Conservation (phyloP, 2,888 invertebrate species). For the Fissipunctia ypsillon region DNA sequence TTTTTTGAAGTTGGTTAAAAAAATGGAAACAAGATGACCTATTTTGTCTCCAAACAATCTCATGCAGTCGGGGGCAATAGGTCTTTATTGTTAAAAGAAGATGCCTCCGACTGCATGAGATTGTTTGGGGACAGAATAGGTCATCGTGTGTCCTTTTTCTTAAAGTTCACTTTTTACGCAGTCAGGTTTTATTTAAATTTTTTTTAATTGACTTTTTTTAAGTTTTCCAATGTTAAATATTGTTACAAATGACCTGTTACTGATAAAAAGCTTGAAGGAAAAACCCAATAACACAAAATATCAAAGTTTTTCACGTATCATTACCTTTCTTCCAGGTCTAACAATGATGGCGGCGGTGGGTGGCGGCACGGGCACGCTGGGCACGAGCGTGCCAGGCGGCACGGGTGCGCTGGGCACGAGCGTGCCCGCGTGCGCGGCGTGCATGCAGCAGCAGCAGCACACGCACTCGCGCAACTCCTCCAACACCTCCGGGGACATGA, state of each 20-base stretch:
- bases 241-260: not conserved
- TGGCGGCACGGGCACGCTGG: slow-evolving; percentile 21
- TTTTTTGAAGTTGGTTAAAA: too few relatives aligned
- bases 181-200: too few relatives aligned
- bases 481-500: slow-evolving; percentile 92
- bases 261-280: not conserved
- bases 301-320: not conserved
- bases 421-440: slow-evolving; percentile 73
- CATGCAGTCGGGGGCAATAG: too few relatives aligned
- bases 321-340: slow-evolving; percentile 19
- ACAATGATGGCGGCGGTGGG: slow-evolving; percentile 44
- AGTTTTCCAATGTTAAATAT: not conserved
- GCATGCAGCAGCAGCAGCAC: slow-evolving; percentile 83
- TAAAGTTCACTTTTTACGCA: too few relatives aligned
- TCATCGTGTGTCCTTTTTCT: too few relatives aligned
- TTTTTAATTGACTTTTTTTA: too few relatives aligned
- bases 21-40: too few relatives aligned
- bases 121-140: too few relatives aligned
- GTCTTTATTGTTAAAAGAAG: too few relatives aligned
- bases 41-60: too few relatives aligned
- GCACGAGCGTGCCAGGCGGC: slow-evolving; percentile 6
- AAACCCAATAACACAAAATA: not conserved
- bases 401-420: not conserved
- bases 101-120: too few relatives aligned
- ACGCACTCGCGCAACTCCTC: slow-evolving; percentile 94